These are phyloP conservation scores for Petrocephalus sullivani DNA, from an alignment of 2,797 vertebrate genomes.

Conservation along the genomic window DNA sequence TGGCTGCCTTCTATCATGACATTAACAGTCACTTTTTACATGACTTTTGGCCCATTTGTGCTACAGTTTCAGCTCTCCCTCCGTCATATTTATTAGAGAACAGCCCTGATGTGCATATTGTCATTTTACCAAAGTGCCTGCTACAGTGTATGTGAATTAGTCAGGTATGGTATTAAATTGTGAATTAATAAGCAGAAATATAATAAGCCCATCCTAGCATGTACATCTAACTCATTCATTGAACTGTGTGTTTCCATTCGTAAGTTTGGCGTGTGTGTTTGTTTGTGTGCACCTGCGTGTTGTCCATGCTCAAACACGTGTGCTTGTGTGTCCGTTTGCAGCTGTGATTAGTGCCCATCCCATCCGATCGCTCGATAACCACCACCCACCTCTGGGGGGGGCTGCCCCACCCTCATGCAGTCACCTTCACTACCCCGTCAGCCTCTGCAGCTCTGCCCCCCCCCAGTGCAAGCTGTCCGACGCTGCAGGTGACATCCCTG, in stretches of 20 bases:
- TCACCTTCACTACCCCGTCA: slow-evolving; percentile 84
- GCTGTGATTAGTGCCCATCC: slow-evolving; percentile 99
- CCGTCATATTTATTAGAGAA: no score
- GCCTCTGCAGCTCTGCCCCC: slow-evolving; percentile 71
- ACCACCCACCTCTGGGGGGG: slow-evolving; percentile 94
- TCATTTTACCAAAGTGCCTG: no score
- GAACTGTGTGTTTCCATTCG: neutral
- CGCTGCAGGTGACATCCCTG: slow-evolving; percentile 82
- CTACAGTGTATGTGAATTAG: neutral
- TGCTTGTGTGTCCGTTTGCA: slow-evolving; percentile 79
- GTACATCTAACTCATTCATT: neutral
- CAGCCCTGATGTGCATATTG: no score
- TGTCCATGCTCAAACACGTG: slow-evolving; percentile 50
- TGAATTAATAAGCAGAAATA: neutral
- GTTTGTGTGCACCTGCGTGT: slow-evolving; percentile 37
- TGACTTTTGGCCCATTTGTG: neutral
- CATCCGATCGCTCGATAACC: slow-evolving; percentile 99
- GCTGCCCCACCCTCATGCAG: slow-evolving; percentile 84
- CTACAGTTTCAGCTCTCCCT: neutral
- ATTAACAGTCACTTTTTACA: neutral
- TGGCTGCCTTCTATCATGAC: neutral
- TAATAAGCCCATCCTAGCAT: neutral
- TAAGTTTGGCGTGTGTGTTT: neutral
- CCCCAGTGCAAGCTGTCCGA: slow-evolving; percentile 89
- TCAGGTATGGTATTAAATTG: neutral